Percentiles rank a stretch among this genome's conserved stretches.
Conservation (phyloP, 2,113 vertebrate species). For the Upupa epops region DNA sequence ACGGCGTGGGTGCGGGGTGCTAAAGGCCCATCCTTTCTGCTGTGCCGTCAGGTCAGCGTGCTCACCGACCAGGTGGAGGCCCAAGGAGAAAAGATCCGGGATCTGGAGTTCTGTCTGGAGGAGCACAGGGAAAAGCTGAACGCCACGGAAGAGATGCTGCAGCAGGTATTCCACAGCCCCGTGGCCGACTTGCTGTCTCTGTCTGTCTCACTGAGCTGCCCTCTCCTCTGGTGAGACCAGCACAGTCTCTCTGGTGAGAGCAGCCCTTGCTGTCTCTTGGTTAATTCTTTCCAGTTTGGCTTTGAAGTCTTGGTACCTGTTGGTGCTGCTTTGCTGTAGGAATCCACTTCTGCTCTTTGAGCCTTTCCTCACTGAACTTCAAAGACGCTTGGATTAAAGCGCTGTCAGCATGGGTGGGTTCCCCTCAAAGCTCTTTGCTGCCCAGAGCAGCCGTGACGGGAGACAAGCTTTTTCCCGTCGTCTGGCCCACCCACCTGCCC, state of each 20-base stretch:
- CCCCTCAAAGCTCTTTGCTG: neutral
- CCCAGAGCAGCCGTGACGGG: neutral
- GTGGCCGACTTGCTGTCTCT: neutral
- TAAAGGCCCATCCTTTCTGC: neutral
- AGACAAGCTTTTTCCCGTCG: neutral
- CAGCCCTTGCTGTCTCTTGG: neutral
- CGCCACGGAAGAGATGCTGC: constrained; percentile 94
- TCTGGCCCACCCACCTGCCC: neutral
- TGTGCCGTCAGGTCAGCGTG: constrained; percentile 87
- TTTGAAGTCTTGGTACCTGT: neutral
- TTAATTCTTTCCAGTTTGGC: neutral
- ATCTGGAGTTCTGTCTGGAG: constrained; percentile 93
- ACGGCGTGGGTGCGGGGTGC: neutral
- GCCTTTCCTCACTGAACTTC: constrained; percentile 14
- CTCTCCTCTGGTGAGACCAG: neutral
- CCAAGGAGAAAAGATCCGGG: constrained; percentile 97
- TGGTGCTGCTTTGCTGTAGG: neutral
- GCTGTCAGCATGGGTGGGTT: constrained; percentile 10
- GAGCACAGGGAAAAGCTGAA: constrained; percentile 96
- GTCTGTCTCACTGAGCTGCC: neutral
- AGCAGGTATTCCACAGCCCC: constrained; percentile 82
- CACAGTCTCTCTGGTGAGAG: too few relatives aligned
- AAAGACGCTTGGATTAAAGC: constrained; percentile 30
- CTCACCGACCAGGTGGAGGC: constrained; percentile 98
- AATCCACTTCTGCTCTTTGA: neutral